Evolutionary conservation across 2,797 vertebrate species (phyloP).

Genomic region (Hoplostethus mediterraneus): DNA sequence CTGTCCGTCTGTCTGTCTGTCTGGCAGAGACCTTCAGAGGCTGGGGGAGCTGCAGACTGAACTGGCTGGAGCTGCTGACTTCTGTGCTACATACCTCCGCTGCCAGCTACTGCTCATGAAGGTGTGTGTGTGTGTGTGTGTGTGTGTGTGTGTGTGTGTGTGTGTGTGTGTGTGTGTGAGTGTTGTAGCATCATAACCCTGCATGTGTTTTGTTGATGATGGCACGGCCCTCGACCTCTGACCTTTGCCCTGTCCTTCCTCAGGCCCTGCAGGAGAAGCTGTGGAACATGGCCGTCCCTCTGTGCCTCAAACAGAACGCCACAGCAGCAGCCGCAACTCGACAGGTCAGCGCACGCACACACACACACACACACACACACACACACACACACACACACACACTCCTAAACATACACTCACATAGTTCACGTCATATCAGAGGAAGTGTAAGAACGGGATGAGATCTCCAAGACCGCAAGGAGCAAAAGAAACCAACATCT

Average conservation of each 20-base stretch:
- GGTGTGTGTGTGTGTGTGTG: constrained; percentile 73
- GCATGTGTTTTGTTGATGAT: too few species aligned
- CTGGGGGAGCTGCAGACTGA: constrained; percentile 96
- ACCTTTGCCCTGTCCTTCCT: background rate
- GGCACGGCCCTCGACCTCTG: background rate
- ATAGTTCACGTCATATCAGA: background rate
- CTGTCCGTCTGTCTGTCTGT: background rate
- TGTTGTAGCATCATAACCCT: too few species aligned
- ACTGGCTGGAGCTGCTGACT: constrained; percentile 94
- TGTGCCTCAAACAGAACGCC: constrained; percentile 94
- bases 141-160: background rate
- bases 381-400: background rate
- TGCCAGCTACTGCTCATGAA: constrained; percentile 96
- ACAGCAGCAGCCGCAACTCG: constrained; percentile 91
- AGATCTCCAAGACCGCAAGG: too few species aligned
- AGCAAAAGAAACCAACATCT: too few species aligned
- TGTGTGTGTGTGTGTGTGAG: background rate
- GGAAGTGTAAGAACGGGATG: too few species aligned
- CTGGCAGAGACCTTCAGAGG: constrained; percentile 91
- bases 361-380: constrained; percentile 4
- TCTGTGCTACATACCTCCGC: constrained; percentile 94
- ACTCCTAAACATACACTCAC: constrained; percentile 5
- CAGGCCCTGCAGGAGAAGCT: constrained; percentile 97
- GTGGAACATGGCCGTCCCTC: constrained; percentile 95
- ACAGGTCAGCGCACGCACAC: constrained; percentile 83